A percentile compares a stretch with the other conserved stretches of the same genome.
Evolutionary conservation across 2,888 invertebrate genomes (phyloP).

Genomic region (Acrobasis suavella): DNA sequence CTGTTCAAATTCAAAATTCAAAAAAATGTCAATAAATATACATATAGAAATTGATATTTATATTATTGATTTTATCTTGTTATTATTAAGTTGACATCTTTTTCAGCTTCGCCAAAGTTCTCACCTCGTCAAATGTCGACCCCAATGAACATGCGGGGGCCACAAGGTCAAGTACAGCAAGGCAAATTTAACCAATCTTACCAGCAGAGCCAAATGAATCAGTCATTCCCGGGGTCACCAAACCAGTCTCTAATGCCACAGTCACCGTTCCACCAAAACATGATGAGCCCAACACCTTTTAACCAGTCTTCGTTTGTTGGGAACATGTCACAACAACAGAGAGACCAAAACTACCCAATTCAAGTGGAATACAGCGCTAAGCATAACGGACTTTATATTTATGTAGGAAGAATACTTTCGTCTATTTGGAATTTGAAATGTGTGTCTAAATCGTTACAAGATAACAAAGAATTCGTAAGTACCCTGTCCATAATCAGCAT

Average conservation of each 20-base stretch:
- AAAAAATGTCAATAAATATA: no score
- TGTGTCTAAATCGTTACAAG: constrained; percentile 82
- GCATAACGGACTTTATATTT: constrained; percentile 96
- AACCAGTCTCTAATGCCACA: constrained; percentile 60
- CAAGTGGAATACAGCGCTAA: constrained; percentile 85
- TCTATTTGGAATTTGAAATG: constrained; percentile 94
- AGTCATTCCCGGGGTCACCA: constrained; percentile 58
- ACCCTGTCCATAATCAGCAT: neutral
- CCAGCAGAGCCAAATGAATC: constrained; percentile 59
- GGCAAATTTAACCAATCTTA: constrained; percentile 65
- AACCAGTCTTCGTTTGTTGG: constrained; percentile 66
- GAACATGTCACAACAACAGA: constrained; percentile 65
- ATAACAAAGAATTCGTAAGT: constrained; percentile 83
- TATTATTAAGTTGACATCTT: neutral
- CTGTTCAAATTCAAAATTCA: no score
- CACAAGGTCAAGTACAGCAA: constrained; percentile 59
- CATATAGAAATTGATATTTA: neutral
- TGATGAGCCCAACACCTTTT: constrained; percentile 60
- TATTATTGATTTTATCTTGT: no score
- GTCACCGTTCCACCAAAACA: constrained; percentile 61
- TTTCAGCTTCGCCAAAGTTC: constrained; percentile 72
- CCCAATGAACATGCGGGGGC: constrained; percentile 68
- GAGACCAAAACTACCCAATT: constrained; percentile 64
- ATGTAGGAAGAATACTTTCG: constrained; percentile 92
- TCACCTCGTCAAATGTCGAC: constrained; percentile 77